Evolutionary conservation across 2,797 vertebrate species (phyloP).

Genomic region (Emys orbicularis): DNA sequence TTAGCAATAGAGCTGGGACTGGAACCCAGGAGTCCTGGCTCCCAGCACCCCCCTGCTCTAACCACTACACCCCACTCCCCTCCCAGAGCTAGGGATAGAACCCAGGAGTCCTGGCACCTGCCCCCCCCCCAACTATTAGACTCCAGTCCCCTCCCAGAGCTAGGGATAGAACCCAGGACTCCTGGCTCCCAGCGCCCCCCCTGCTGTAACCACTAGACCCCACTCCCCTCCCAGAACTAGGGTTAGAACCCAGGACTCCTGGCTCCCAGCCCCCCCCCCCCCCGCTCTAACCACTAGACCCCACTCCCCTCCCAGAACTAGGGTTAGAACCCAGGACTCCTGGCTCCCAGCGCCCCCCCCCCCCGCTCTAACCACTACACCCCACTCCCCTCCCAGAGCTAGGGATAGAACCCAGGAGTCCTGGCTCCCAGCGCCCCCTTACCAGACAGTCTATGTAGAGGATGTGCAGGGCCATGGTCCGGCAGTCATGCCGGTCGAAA

Average conservation of each 20-base stretch:
- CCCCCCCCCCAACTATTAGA: too few species aligned
- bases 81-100: neutral
- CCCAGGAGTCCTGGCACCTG: neutral
- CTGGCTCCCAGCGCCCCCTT: neutral
- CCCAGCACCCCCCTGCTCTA: neutral
- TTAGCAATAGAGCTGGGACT: neutral
- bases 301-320: too few species aligned
- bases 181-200: neutral
- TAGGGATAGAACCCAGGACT: too few species aligned
- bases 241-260: neutral
- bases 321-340: neutral
- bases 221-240: too few species aligned
- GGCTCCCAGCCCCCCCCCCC: neutral
- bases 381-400: neutral
- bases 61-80: neutral
- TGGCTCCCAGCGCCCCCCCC: neutral
- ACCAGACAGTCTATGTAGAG: conserved; percentile 91
- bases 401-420: neutral
- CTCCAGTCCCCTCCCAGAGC: too few species aligned
- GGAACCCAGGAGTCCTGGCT: neutral
- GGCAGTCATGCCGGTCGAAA: conserved; percentile 81
- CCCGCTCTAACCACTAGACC: too few species aligned
- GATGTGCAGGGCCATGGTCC: conserved; percentile 86
- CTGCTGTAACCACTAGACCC: too few species aligned
- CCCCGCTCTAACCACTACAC: neutral